phyloP scores from a whole-genome alignment of 2,888 invertebrate genomes.

The Xylophagus ater region DNA sequence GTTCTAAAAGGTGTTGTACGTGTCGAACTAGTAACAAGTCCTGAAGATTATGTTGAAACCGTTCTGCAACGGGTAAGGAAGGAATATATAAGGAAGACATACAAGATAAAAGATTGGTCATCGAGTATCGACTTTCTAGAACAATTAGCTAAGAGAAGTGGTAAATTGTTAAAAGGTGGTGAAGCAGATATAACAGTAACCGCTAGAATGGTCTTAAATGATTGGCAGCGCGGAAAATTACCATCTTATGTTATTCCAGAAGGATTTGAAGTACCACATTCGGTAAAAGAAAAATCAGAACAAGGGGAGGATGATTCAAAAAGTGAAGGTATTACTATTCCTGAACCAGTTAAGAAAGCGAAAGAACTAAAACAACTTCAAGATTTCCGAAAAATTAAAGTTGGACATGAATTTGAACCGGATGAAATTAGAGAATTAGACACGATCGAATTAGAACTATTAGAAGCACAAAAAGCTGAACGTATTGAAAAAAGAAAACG shows the following conservation, averaged over 20 bases:
- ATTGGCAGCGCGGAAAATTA: slow-evolving; percentile 96
- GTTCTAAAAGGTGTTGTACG: slow-evolving; percentile 96
- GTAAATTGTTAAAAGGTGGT: slow-evolving; percentile 91
- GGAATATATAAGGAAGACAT: slow-evolving; percentile 84
- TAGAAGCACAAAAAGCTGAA: slow-evolving; percentile 41
- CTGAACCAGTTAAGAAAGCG: slow-evolving; percentile 40
- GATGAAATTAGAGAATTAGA: slow-evolving; percentile 43
- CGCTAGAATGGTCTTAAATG: slow-evolving; percentile 92
- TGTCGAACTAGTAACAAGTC: slow-evolving; percentile 85
- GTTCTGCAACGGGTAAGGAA: slow-evolving; percentile 78
- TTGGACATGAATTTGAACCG: slow-evolving; percentile 55
- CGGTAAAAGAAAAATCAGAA: slow-evolving; percentile 32
- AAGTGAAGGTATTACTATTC: slow-evolving; percentile 25
- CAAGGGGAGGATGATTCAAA: slow-evolving; percentile 25
- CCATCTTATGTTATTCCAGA: slow-evolving; percentile 89
- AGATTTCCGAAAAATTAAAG: slow-evolving; percentile 71
- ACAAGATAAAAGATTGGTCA: slow-evolving; percentile 72
- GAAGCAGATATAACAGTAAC: slow-evolving; percentile 85
- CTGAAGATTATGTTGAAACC: slow-evolving; percentile 86
- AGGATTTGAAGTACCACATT: slow-evolving; percentile 60
- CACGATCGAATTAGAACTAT: slow-evolving; percentile 46
- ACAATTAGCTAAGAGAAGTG: slow-evolving; percentile 72
- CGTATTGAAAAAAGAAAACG: slow-evolving; percentile 30
- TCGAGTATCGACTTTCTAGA: slow-evolving; percentile 81
- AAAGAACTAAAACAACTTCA: slow-evolving; percentile 46